Percentiles rank a stretch among this genome's conserved stretches.
Conservation (phyloP, 2,113 vertebrate genomes). For the Ceyx melanurus region DNA sequence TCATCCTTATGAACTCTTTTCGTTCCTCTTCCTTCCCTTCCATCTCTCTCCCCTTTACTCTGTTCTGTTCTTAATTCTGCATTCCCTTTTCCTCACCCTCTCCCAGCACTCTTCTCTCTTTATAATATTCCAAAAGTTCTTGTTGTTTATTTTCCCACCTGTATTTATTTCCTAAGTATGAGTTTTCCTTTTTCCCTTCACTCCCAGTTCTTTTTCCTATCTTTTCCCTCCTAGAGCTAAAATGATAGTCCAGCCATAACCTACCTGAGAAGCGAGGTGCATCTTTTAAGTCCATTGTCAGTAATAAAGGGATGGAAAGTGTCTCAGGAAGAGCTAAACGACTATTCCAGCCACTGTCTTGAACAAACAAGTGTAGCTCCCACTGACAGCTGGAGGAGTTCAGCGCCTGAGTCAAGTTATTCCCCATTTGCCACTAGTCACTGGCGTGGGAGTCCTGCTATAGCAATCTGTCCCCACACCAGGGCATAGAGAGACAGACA, state of each 20-base stretch:
- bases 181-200: background rate
- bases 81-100: background rate
- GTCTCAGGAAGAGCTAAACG: constrained; percentile 15
- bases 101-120: background rate
- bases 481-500: background rate
- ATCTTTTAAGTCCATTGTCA: constrained; percentile 35
- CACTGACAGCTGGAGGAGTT: constrained; percentile 38
- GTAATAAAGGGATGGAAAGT: constrained; percentile 9
- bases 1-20: background rate
- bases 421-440: background rate
- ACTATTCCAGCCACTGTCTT: constrained; percentile 37
- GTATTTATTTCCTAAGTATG: background rate
- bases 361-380: constrained; percentile 46
- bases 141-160: background rate
- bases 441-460: background rate
- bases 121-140: background rate
- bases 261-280: constrained; percentile 18
- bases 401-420: constrained; percentile 21
- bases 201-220: background rate
- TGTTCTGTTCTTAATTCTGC: background rate
- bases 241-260: constrained; percentile 5
- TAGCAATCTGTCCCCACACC: background rate
- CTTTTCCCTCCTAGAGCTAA: constrained; percentile 14
- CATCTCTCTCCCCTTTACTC: background rate
- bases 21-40: background rate